phyloP scores from a whole-genome alignment of 1,140 invertebrate genomes.

The Drosophila carrolli region DNA sequence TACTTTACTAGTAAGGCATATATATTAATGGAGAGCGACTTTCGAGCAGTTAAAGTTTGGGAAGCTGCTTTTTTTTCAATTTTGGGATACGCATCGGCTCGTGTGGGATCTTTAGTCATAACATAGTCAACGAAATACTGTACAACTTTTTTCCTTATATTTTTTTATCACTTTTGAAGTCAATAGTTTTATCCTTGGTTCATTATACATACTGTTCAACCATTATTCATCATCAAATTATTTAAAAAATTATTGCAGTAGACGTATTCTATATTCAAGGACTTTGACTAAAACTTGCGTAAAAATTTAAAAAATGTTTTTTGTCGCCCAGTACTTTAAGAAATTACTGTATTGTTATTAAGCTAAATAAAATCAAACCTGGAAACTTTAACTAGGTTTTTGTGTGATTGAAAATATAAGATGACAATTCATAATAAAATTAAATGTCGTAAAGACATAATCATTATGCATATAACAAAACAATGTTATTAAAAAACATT shows the following conservation, averaged over 20 bases:
- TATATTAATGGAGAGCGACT: conserved; percentile 1
- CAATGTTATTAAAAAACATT: neutral
- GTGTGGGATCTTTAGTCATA: conserved; percentile 14
- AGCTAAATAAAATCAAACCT: conserved; percentile 13
- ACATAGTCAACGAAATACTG: conserved; percentile 8
- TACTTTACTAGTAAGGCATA: neutral
- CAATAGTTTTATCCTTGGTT: conserved; percentile 3
- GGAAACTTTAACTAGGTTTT: conserved; percentile 10
- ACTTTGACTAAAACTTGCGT: conserved; percentile 7
- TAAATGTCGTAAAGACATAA: neutral
- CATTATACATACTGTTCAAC: neutral
- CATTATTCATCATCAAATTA: conserved; percentile 1
- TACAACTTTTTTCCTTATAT: conserved; percentile 1
- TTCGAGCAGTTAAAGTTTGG: neutral
- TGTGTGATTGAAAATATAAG: conserved; percentile 9
- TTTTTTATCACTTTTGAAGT: neutral
- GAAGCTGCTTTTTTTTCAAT: conserved; percentile 8
- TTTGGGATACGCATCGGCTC: neutral
- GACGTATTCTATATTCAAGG: neutral
- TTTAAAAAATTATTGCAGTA: neutral
- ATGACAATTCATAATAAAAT: conserved; percentile 9
- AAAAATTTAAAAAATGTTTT: conserved; percentile 3
- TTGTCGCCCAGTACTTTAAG: conserved; percentile 13
- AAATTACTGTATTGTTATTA: conserved; percentile 14
- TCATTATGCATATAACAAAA: conserved; percentile 3